Evolutionary conservation across 2,797 vertebrate genomes (phyloP), one percentile per base, ranked within the genome.

Genomic region (Synanceia verrucosa): DNA sequence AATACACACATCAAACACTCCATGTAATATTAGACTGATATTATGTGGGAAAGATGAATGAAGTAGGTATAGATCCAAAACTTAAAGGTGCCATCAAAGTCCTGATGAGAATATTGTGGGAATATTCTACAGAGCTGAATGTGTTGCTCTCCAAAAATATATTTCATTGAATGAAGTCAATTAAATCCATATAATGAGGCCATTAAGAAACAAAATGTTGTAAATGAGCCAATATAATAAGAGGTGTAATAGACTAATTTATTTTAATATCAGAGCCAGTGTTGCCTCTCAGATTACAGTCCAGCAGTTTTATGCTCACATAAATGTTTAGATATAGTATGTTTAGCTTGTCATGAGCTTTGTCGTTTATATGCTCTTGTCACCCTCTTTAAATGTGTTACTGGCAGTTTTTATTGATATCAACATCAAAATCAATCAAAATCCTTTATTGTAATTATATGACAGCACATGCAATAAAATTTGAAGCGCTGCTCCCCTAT

Each of bases 181-280:
- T 52, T 1, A 52, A 68, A 72, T 44, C 43, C 31, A 9, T 66
- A 56, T 48, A 68, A 59, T 67, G 46, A 76, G 72, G 51, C 39
- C 6, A 24, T 74, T 29, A 66, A 14, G 10, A 36, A 53, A 39
- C 33, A 2, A 39, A 74, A 59, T 31, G 21, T 28, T 28, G 34
- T 23, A 33, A 55, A 39, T 8, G n/a, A 69, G 62, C 21, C 41
- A 70, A 14, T 26, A 0, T 24, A 13, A n/a, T n/a, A n/a, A n/a
- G 18, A 65, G 43, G 46, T 73, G 58, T 48, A 28, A 34, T 21
- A 63, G 41, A 44, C 23, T 5, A 7, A 34, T 37, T 41, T 41
- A 13, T 55, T 21, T 43, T 14, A 28, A 29, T 16, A 18, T 1
- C 33, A 28, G 34, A 56, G 59, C 18, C 28, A 19, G 9, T 13